phyloP scores from a whole-genome alignment of 2,888 invertebrate genomes.

The Agrilus mali region DNA sequence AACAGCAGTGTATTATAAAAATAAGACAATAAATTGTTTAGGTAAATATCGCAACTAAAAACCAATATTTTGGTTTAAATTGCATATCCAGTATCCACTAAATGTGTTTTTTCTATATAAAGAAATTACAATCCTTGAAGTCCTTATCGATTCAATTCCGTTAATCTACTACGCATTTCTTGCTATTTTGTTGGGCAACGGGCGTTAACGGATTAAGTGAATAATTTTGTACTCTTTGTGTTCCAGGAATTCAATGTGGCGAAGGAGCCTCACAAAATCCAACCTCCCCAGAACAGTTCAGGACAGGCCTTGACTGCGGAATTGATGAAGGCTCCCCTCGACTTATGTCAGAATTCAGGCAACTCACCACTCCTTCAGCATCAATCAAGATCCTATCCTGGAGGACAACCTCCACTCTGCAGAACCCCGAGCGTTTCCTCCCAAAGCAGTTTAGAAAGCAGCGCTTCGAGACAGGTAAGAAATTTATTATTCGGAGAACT shows the following conservation, averaged over 20 bases:
- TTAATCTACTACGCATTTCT: too few relatives aligned
- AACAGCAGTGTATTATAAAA: too few relatives aligned
- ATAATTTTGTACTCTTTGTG: slow-evolving; percentile 4
- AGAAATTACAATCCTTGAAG: too few relatives aligned
- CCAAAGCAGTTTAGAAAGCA: slow-evolving; percentile 71
- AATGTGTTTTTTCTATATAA: too few relatives aligned
- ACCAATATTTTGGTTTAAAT: too few relatives aligned
- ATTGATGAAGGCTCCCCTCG: slow-evolving; percentile 38
- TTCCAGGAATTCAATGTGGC: slow-evolving; percentile 52
- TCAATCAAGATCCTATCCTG: slow-evolving; percentile 53
- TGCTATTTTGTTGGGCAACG: neutral
- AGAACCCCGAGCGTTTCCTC: slow-evolving; percentile 72
- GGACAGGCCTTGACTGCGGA: slow-evolving; percentile 30
- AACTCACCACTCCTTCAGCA: slow-evolving; percentile 45
- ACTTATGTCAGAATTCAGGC: slow-evolving; percentile 39
- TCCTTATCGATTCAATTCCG: too few relatives aligned
- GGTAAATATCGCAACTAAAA: too few relatives aligned
- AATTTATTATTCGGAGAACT: too few relatives aligned
- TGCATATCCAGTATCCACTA: too few relatives aligned
- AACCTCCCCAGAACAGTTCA: slow-evolving; percentile 40
- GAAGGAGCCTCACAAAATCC: slow-evolving; percentile 50
- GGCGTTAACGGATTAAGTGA: neutral
- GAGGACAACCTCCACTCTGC: slow-evolving; percentile 43
- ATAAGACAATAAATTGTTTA: too few relatives aligned
- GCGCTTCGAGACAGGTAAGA: slow-evolving; percentile 42